phyloP scores from a whole-genome alignment of 2,113 vertebrate genomes.

The Pteropus alecto region DNA sequence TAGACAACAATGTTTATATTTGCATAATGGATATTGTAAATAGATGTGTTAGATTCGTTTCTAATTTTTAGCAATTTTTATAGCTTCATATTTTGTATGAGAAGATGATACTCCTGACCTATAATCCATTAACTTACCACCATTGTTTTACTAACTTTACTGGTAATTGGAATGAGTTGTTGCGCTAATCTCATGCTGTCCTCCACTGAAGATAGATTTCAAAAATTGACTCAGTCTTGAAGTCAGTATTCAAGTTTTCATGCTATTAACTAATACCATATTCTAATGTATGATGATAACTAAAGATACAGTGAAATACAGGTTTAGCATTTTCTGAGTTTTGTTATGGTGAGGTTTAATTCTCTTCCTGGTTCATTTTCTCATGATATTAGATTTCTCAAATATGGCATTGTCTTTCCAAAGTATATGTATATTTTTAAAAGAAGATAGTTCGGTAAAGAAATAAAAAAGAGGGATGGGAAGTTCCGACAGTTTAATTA shows the following conservation, averaged over 20 bases:
- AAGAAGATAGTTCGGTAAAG: not conserved
- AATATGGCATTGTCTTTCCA: not conserved
- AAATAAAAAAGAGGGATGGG: not conserved
- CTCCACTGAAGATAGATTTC: not conserved
- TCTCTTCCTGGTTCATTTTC: slow-evolving; percentile 9
- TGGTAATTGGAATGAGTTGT: not conserved
- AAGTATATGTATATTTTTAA: not conserved
- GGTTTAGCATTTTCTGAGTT: slow-evolving; percentile 1
- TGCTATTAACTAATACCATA: not conserved
- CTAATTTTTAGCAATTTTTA: slow-evolving; percentile 33
- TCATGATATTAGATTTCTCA: slow-evolving; percentile 2
- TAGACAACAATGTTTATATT: not conserved
- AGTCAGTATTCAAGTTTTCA: not conserved
- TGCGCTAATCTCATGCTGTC: not conserved
- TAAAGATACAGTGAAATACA: not conserved
- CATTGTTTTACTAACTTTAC: not conserved
- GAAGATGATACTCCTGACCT: not conserved
- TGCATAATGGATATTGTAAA: not conserved
- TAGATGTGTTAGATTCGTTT: not conserved
- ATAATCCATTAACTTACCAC: not conserved
- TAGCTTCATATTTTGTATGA: not conserved
- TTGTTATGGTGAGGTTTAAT: not conserved
- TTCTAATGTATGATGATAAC: not conserved
- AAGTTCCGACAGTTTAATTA: not conserved
- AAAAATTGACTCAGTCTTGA: not conserved